Conservation (phyloP, 1,140 invertebrate genomes). For the Neuroterus valhalla region DNA sequence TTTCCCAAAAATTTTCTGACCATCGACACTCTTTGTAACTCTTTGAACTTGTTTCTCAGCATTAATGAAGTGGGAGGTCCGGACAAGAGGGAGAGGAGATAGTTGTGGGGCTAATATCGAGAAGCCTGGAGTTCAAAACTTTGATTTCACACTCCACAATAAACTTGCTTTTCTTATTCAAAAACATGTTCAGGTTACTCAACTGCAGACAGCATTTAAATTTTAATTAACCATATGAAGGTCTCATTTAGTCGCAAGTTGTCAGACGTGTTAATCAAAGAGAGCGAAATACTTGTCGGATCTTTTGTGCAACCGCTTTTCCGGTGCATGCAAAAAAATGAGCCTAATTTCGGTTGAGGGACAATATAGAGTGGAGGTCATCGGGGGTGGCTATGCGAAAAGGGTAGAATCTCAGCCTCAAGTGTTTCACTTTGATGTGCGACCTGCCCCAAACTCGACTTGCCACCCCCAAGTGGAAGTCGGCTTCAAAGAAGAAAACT, state of each 20-base stretch:
- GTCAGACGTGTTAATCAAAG: conserved; percentile 41
- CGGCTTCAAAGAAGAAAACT: conserved; percentile 73
- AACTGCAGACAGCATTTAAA: neutral
- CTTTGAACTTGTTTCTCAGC: too few relatives aligned
- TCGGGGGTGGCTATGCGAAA: conserved; percentile 56
- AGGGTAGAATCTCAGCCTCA: conserved; percentile 69
- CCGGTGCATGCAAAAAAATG: conserved; percentile 59
- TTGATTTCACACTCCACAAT: too few relatives aligned
- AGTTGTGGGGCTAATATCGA: too few relatives aligned
- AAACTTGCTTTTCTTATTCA: too few relatives aligned
- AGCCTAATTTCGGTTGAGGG: conserved; percentile 65
- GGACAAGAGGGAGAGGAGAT: too few relatives aligned
- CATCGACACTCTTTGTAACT: too few relatives aligned
- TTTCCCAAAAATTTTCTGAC: too few relatives aligned
- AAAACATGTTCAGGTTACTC: too few relatives aligned
- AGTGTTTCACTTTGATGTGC: conserved; percentile 74
- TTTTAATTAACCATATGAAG: neutral
- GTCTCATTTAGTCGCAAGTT: conserved; percentile 38
- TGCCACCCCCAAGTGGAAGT: conserved; percentile 62
- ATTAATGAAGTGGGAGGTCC: too few relatives aligned
- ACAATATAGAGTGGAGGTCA: conserved; percentile 68
- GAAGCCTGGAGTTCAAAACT: too few relatives aligned
- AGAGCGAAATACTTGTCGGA: conserved; percentile 23
- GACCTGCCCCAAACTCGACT: conserved; percentile 59
- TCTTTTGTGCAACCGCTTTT: conserved; percentile 48